These are phyloP conservation scores for Pholis gunnellus DNA, from an alignment of 2,113 vertebrate species.

Conservation along the genomic window DNA sequence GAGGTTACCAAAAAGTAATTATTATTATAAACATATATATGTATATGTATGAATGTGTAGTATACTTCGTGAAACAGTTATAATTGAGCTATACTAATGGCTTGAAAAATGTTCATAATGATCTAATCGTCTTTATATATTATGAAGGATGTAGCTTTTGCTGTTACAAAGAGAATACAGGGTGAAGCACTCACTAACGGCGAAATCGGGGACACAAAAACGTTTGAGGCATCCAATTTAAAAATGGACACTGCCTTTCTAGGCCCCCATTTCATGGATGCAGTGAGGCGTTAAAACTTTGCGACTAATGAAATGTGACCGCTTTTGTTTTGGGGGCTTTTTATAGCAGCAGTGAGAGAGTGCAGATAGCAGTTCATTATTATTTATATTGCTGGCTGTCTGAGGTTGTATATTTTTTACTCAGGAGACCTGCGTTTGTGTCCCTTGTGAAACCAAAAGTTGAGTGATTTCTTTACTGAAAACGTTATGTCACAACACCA, in stretches of 20 bases:
- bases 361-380: slow-evolving; percentile 22
- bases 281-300: slow-evolving; percentile 60
- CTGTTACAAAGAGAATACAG: neutral
- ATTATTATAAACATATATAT: neutral
- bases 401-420: neutral
- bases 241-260: slow-evolving; percentile 27
- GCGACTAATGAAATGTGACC: slow-evolving; percentile 71
- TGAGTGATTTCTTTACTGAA: no score
- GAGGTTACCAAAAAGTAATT: neutral
- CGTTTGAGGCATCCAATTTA: slow-evolving; percentile 4
- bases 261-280: slow-evolving; percentile 51
- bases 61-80: neutral
- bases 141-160: neutral
- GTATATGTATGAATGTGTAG: neutral
- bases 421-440: no score
- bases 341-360: slow-evolving; percentile 39
- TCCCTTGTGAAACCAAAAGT: no score
- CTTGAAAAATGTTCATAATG: no score
- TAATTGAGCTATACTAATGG: no score
- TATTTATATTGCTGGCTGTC: slow-evolving; percentile 8
- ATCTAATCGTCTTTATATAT: neutral
- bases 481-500: no score
- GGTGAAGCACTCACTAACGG: neutral
- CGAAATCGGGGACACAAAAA: slow-evolving; percentile 13
- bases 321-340: slow-evolving; percentile 68